These are phyloP conservation scores for Syrmaticus mikado DNA, from an alignment of 2,113 vertebrate species.

Conservation along the genomic window DNA sequence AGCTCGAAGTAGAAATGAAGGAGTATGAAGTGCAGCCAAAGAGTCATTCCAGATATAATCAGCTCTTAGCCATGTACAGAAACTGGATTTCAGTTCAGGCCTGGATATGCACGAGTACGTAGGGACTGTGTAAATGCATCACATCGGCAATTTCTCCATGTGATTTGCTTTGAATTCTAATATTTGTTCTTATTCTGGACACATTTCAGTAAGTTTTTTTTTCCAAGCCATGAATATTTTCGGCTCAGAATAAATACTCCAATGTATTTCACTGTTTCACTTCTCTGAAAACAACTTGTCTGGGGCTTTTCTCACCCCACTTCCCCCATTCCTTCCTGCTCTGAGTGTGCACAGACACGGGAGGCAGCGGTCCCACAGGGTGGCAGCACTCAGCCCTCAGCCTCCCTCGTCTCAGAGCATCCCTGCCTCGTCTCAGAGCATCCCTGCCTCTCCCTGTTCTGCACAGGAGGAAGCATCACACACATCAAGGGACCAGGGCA, in stretches of 20 bases:
- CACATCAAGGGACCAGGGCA: neutral
- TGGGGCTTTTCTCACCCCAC: neutral
- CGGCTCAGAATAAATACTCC: neutral
- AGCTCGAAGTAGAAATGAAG: slow-evolving; percentile 24
- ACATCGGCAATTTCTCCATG: neutral
- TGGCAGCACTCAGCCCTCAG: slow-evolving; percentile 23
- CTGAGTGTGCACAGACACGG: accelerated
- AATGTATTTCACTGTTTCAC: neutral
- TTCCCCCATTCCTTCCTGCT: neutral
- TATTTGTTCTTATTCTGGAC: slow-evolving; percentile 32
- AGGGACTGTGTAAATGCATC: neutral
- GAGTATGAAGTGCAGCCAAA: neutral
- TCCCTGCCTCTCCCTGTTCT: neutral
- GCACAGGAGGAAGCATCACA: neutral
- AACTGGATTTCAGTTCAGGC: neutral
- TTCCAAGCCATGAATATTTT: neutral
- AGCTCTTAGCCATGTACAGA: neutral
- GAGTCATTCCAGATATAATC: neutral
- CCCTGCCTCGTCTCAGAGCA: neutral
- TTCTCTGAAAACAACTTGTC: neutral
- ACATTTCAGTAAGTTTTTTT: neutral
- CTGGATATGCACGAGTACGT: neutral
- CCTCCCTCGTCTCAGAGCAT: neutral
- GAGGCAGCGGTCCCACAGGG: slow-evolving; percentile 11
- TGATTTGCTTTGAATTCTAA: neutral